A percentile compares a stretch with the other conserved stretches of the same genome.
phyloP scores from a whole-genome alignment of 2,797 vertebrate species.

The Atherinosoma microstoma region DNA sequence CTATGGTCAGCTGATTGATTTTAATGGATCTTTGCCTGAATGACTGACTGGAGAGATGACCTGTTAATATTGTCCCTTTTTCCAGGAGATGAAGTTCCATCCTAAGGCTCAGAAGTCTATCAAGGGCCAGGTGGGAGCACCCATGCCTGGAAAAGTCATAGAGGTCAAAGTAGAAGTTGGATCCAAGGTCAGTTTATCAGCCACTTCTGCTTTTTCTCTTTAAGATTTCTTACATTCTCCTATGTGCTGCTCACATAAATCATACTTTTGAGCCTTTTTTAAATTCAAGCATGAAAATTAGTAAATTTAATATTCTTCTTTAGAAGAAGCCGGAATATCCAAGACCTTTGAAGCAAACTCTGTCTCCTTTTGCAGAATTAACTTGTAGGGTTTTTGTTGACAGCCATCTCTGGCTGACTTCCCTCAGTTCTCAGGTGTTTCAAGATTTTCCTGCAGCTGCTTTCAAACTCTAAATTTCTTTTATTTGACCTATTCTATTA shows the following conservation, averaged over 20 bases:
- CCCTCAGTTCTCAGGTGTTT: neutral
- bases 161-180: conserved; percentile 90
- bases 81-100: conserved; percentile 95
- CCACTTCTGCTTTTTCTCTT: neutral
- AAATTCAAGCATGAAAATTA: neutral
- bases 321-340: too few relatives aligned
- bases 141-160: conserved; percentile 95
- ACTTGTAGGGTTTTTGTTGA: neutral
- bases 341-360: too few relatives aligned
- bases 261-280: neutral
- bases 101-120: conserved; percentile 93
- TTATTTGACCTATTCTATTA: neutral
- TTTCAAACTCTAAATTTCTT: neutral
- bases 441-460: neutral
- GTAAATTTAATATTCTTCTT: neutral
- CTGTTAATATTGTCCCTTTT: conserved; percentile 31
- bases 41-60: conserved; percentile 1
- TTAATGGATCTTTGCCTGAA: neutral
- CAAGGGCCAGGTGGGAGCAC: conserved; percentile 93
- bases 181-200: conserved; percentile 61
- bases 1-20: conserved; percentile 2
- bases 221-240: neutral
- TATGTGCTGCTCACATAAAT: neutral
- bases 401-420: neutral
- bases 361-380: too few relatives aligned